Evolutionary conservation across 2,113 vertebrate genomes (phyloP).

Genomic region (Ameiurus melas): DNA sequence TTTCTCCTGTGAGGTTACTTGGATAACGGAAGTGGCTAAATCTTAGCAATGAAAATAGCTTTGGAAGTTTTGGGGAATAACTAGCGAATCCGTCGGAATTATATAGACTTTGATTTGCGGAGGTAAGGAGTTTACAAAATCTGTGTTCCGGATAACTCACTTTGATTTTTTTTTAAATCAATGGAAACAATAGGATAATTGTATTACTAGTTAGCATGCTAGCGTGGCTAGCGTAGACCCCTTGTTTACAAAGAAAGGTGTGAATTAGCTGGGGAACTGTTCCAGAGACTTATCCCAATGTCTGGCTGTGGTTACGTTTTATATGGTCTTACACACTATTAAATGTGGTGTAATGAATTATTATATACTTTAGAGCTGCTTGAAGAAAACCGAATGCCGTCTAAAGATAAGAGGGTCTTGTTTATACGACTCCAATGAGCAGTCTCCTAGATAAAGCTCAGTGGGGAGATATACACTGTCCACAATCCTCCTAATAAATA

Average conservation of each 20-base stretch:
- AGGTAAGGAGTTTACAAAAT: neutral
- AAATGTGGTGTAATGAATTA: neutral
- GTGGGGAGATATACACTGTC: neutral
- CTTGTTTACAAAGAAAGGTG: neutral
- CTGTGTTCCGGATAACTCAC: neutral
- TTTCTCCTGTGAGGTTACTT: neutral
- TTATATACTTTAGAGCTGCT: neutral
- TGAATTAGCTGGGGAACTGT: neutral
- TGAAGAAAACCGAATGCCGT: neutral
- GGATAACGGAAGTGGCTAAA: neutral
- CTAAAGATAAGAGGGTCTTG: neutral
- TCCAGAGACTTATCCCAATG: neutral
- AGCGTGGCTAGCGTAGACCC: neutral
- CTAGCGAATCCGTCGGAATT: neutral
- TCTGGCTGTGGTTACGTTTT: neutral
- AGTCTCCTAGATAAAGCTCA: neutral
- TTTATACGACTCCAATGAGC: neutral
- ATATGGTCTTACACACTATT: neutral
- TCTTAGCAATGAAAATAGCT: constrained; percentile 14
- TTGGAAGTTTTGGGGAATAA: neutral
- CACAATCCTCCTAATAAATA: neutral
- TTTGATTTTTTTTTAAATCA: neutral
- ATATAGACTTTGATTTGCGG: neutral
- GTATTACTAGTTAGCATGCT: neutral
- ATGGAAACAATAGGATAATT: neutral